These are phyloP conservation scores for Hydrolagus colliei DNA, from an alignment of 2,797 vertebrate species.

Conservation along the genomic window DNA sequence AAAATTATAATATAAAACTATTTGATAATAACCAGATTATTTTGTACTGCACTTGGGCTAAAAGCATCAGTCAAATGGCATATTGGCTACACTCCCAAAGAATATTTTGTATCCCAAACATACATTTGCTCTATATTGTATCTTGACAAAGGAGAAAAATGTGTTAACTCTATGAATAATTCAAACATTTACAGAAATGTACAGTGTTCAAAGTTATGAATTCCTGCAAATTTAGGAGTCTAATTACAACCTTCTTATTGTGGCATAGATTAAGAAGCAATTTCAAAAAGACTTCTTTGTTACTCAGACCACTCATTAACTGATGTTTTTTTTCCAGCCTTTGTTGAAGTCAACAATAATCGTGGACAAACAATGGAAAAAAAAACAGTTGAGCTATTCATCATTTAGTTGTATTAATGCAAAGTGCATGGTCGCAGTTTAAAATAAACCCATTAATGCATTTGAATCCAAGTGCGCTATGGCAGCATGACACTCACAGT, in stretches of 20 bases:
- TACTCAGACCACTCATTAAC: background rate
- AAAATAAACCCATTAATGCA: constrained; percentile 19
- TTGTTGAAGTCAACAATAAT: background rate
- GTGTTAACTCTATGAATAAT: background rate
- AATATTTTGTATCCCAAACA: background rate
- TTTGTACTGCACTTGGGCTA: background rate
- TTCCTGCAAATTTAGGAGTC: background rate
- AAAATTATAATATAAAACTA: background rate
- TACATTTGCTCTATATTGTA: background rate
- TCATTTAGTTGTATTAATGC: background rate
- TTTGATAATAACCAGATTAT: background rate
- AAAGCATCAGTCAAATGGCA: background rate
- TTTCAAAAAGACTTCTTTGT: constrained; percentile 7
- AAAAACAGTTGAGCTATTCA: background rate
- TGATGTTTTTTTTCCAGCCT: background rate
- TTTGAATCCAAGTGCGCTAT: background rate
- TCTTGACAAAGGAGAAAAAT: background rate
- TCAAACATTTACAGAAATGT: background rate
- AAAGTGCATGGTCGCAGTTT: background rate
- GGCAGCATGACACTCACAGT: background rate
- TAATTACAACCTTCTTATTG: background rate
- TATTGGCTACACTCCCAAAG: background rate
- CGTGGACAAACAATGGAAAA: background rate
- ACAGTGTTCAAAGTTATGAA: background rate
- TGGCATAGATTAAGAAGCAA: too few species aligned